Percentiles rank a stretch among this genome's conserved stretches.
Conservation (phyloP, 2,113 vertebrate genomes). For the Lycaon pictus region DNA sequence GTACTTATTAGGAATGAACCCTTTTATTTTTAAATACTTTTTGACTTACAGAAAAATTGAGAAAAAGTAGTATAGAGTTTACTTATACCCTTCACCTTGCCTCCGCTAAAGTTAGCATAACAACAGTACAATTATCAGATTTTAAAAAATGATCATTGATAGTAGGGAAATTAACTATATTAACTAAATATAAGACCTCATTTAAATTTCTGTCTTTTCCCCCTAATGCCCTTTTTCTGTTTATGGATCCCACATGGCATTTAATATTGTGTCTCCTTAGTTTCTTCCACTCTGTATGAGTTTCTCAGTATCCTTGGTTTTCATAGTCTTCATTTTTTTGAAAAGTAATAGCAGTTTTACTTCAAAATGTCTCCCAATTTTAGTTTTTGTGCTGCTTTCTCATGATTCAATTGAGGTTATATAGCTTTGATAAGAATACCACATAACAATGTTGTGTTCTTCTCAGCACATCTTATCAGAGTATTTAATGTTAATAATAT, state of each 20-base stretch:
- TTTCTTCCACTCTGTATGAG: background rate
- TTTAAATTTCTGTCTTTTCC: background rate
- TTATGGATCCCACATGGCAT: background rate
- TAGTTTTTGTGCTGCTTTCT: background rate
- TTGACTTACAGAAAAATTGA: background rate
- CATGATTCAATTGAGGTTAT: background rate
- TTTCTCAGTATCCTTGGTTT: background rate
- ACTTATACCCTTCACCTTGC: background rate
- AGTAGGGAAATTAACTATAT: background rate
- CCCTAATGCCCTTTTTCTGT: background rate
- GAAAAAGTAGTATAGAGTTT: background rate
- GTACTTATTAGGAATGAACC: fast-evolving
- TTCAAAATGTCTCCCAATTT: background rate
- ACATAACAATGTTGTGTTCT: background rate
- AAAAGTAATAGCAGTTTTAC: background rate
- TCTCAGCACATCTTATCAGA: background rate
- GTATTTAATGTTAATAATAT: background rate
- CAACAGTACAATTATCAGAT: background rate
- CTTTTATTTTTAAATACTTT: background rate
- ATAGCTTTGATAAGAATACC: background rate
- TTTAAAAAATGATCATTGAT: background rate
- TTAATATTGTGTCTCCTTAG: background rate
- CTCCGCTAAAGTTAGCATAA: background rate
- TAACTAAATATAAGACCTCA: background rate
- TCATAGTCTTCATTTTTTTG: background rate